phyloP scores from a whole-genome alignment of 2,888 invertebrate genomes.

The Cylindroiulus punctatus region DNA sequence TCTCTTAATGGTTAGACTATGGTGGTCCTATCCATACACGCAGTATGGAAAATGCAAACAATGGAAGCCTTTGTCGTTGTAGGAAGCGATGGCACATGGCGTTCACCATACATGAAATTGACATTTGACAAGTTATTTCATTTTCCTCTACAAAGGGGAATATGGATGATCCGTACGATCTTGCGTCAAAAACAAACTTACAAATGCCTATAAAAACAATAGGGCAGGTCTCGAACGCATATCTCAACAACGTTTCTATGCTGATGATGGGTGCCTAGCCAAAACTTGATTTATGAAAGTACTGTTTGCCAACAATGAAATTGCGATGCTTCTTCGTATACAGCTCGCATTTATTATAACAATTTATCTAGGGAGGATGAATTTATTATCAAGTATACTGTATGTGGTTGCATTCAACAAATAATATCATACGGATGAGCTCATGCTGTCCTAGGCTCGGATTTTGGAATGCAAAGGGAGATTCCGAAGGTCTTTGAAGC shows the following conservation, averaged over 20 bases:
- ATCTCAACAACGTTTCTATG: not conserved
- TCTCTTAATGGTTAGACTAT: not conserved
- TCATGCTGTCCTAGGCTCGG: not conserved
- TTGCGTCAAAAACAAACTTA: slow-evolving; percentile 17
- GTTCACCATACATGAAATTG: not conserved
- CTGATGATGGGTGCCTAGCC: not conserved
- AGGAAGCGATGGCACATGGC: not conserved
- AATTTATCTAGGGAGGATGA: not conserved
- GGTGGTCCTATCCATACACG: not conserved
- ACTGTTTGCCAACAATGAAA: slow-evolving; percentile 3
- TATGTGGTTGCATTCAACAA: no score
- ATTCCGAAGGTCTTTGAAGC: no score
- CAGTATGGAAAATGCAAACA: slow-evolving; percentile 12
- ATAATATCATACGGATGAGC: not conserved
- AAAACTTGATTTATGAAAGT: slow-evolving; percentile 3
- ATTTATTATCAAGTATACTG: no score
- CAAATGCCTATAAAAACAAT: slow-evolving; percentile 4
- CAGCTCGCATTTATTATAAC: not conserved
- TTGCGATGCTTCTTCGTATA: not conserved
- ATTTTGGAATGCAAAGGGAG: no score
- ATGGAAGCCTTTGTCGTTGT: not conserved
- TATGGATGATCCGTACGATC: slow-evolving; percentile 9
- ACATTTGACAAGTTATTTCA: slow-evolving; percentile 20
- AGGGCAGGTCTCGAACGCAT: not conserved
- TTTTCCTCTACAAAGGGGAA: slow-evolving; percentile 12